Evolutionary conservation across 2,888 invertebrate genomes (phyloP), one percentile per base, ranked within the genome.

Genomic region (Pteria penguin): DNA sequence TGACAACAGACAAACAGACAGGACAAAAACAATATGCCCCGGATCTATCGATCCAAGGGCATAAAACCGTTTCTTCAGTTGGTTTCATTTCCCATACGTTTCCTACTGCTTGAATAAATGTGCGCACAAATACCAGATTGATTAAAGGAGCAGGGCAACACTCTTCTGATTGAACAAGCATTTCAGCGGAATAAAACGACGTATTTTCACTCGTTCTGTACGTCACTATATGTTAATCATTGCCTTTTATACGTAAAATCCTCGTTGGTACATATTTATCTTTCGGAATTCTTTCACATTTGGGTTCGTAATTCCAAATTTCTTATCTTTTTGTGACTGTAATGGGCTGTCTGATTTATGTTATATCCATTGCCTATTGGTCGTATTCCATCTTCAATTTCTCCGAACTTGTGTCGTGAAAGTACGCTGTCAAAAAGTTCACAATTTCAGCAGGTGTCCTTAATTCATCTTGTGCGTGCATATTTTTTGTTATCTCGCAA

Each of bases 191-290:
- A 4, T 52, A 14, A 52, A 66, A 66, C 26, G 5, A 18, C 14
- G 52, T 26, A 14, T 66, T 24, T 14, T 32, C 22, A 14, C 52
- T 26, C 2, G 8, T 4, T 22, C 11, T 5, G 29, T 5, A 66
- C 24, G 66, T 66, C 2, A 66, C 66, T 24, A 66, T 52, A 26
- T n/a, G 24, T n/a, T 66, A 52, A 24, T 66, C 45, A n/a, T 24
- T 4, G 45, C 2, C 22, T 26, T 29, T 14, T 52, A 66, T 22
- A 66, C 66, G n/a, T 52, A 66, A 66, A 66, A 66, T 26, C 66
- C 66, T 52, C 52, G 36, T 52, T 66, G 36, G n/a, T 32, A 66
- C 66, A 66, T 66, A 22, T 66, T 66, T 8, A 66, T 29, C 52
- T 52, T 36, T 5, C 18, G 14, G 29, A 66, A 66, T 8, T n/a